These are phyloP conservation scores for Esox masquinongy DNA, from an alignment of 2,797 vertebrate genomes.

Conservation along the genomic window DNA sequence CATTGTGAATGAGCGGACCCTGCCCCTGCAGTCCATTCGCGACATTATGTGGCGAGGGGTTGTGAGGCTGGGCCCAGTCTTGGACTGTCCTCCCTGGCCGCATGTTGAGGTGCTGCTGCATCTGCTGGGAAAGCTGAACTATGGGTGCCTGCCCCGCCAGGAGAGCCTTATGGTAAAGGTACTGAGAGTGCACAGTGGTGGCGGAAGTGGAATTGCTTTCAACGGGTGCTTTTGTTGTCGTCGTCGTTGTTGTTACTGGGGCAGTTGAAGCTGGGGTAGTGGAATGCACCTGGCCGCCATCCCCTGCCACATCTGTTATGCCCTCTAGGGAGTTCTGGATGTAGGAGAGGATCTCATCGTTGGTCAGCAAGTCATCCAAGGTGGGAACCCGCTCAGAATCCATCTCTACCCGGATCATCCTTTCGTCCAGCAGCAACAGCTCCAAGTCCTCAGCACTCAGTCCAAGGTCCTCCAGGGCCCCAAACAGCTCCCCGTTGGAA, in stretches of 20 bases:
- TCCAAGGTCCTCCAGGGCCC: constrained; percentile 74
- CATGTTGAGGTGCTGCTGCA: constrained; percentile 69
- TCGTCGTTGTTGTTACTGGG: neutral
- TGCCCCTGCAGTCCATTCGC: constrained; percentile 39
- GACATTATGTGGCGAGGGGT: constrained; percentile 22
- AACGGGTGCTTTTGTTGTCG: constrained; percentile 22
- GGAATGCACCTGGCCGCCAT: constrained; percentile 30
- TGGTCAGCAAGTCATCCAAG: constrained; percentile 69
- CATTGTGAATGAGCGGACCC: constrained; percentile 35
- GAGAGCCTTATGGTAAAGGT: constrained; percentile 48
- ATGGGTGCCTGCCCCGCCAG: constrained; percentile 58
- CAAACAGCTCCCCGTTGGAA: constrained; percentile 77
- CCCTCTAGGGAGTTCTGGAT: constrained; percentile 68
- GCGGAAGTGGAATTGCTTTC: constrained; percentile 29
- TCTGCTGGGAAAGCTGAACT: constrained; percentile 72
- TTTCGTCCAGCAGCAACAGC: constrained; percentile 78
- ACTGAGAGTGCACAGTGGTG: constrained; percentile 48
- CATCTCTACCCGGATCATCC: constrained; percentile 78
- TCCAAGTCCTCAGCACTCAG: constrained; percentile 79
- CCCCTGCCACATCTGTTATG: constrained; percentile 31
- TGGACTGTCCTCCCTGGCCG: constrained; percentile 30
- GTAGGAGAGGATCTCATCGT: constrained; percentile 74
- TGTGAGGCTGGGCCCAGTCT: constrained; percentile 45
- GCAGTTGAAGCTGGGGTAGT: neutral
- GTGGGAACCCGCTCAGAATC: constrained; percentile 63